Evolutionary conservation across 2,888 invertebrate species (phyloP).

Genomic region (Ditula angustiorana): DNA sequence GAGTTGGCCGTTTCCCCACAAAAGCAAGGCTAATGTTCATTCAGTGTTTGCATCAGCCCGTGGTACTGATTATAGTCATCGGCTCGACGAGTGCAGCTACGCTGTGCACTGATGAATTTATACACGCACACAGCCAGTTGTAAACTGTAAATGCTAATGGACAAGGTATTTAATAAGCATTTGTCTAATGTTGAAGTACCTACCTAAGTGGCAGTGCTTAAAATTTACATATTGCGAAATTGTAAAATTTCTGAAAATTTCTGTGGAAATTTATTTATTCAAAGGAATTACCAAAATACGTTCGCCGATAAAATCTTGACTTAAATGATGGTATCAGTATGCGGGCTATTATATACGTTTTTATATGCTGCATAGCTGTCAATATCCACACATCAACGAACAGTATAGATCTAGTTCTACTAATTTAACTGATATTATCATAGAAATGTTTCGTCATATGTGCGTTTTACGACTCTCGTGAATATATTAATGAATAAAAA

Average conservation of each 20-base stretch:
- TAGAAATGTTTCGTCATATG: slow-evolving; percentile 28
- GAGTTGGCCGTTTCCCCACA: slow-evolving; percentile 59
- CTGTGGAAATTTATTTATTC: too few relatives aligned
- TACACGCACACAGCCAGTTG: slow-evolving; percentile 57
- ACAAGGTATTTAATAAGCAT: slow-evolving; percentile 41
- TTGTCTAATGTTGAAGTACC: slow-evolving; percentile 31
- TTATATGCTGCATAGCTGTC: slow-evolving; percentile 1
- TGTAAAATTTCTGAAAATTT: neutral
- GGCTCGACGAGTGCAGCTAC: slow-evolving; percentile 61
- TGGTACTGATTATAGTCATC: slow-evolving; percentile 75
- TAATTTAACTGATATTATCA: slow-evolving; percentile 27
- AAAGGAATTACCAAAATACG: neutral
- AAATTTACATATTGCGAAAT: neutral
- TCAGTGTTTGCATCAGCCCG: slow-evolving; percentile 69
- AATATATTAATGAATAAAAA: slow-evolving; percentile 25
- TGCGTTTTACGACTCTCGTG: slow-evolving; percentile 21
- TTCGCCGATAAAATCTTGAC: neutral
- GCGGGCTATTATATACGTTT: neutral
- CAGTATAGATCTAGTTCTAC: slow-evolving; percentile 18
- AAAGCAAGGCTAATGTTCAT: slow-evolving; percentile 68
- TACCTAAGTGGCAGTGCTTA: slow-evolving; percentile 25
- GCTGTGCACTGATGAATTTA: slow-evolving; percentile 62
- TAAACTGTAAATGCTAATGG: slow-evolving; percentile 37
- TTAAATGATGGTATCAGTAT: neutral
- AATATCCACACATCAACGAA: slow-evolving; percentile 13